These are phyloP conservation scores for Manacus vitellinus DNA, from an alignment of 2,113 vertebrate species.

Conservation along the genomic window DNA sequence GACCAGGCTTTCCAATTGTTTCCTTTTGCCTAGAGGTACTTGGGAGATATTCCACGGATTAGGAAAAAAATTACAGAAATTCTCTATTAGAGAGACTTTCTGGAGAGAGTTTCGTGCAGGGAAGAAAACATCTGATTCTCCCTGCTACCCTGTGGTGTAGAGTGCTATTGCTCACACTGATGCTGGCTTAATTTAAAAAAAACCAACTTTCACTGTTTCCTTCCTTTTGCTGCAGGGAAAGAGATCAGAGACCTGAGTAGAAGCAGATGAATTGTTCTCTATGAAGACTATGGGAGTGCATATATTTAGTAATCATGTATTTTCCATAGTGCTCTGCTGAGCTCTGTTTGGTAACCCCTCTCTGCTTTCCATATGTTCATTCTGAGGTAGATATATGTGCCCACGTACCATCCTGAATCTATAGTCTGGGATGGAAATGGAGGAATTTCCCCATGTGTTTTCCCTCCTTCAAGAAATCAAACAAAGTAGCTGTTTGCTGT, in stretches of 20 bases:
- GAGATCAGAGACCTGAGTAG: not conserved
- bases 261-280: not conserved
- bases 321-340: not conserved
- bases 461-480: not conserved
- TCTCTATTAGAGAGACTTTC: not conserved
- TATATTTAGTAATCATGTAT: not conserved
- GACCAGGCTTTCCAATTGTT: not conserved
- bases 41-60: not conserved
- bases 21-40: not conserved
- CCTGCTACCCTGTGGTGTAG: not conserved
- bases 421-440: not conserved
- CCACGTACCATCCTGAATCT: not conserved
- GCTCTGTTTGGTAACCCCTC: not conserved
- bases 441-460: not conserved
- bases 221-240: not conserved
- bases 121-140: fast-evolving
- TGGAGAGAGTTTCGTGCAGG: not conserved
- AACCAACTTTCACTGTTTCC: not conserved
- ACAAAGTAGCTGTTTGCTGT: not conserved
- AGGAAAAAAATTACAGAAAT: not conserved
- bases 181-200: not conserved
- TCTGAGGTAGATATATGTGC: not conserved
- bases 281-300: not conserved
- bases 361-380: not conserved
- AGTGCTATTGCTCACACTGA: not conserved